Base-by-base conservation (phyloP, 2,113 vertebrate species). In the Phyllostomus hastatus region DNA sequence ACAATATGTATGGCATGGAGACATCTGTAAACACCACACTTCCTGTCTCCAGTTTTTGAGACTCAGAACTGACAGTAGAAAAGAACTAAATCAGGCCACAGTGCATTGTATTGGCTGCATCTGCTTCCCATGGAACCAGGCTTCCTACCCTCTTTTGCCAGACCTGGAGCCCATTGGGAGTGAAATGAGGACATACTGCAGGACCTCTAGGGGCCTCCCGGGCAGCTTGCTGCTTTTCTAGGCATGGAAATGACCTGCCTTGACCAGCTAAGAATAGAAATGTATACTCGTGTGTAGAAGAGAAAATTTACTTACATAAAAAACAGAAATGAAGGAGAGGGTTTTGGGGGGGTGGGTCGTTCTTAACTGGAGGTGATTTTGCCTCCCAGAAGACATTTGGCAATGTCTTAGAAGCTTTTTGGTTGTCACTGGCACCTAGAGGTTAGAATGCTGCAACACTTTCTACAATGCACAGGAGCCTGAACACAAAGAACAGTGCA, bases 181-280 rank as follows among this genome's bases (percentile, higher is more conserved):
- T 80, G 66, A 87, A 80, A 57, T 41, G 10, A 7, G 61, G 31
- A 80, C 4, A 14, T 7, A 59, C 1, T 69, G 2, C 7, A 76
- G 38, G 5, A 4, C 38, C 43, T 26, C 33, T 12, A 0, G 14
- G 48, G 17, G 12, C 2, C 17, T 35, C 5, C 14, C 0, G 5
- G 67, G 14, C 35, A 50, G 10, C 26, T n/a, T 48, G 22, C 26
- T 31, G 31, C 38, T 95, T 93, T 83, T 5, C 20, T 66, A 50
- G 6, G 10, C 2, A 5, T 43, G n/a, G 54, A 70, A 85, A 57
- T 33, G 75, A 66, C 4, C 24, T 72, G 43, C 20, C 4, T 81
- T 5, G 22, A 33, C 15, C 22, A 46, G 33, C 57, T 91, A 35
- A 38, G 6, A 80, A 70, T 69, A 75, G 50, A 90, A 70, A 75